These are phyloP conservation scores for Halesus radiatus DNA, from an alignment of 1,140 invertebrate species.

Conservation along the genomic window DNA sequence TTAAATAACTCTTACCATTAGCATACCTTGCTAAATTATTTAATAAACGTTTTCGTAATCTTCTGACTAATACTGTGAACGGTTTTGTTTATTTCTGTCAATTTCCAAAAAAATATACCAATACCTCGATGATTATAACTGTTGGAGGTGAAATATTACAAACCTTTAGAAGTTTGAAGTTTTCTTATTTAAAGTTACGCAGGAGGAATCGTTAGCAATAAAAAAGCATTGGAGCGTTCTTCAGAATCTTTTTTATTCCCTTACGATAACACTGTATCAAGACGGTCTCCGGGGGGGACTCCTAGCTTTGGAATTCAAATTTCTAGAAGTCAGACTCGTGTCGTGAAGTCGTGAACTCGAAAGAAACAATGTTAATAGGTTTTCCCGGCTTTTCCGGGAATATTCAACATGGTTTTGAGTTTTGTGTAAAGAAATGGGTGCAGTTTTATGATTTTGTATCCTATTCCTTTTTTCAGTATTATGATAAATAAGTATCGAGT, in stretches of 20 bases:
- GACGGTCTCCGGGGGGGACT: not conserved
- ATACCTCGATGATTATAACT: not conserved
- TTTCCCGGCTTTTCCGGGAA: no score
- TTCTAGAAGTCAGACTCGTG: not conserved
- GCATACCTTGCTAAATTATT: no score
- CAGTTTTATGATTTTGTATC: no score
- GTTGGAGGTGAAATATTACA: not conserved
- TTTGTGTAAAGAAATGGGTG: no score
- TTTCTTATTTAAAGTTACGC: not conserved
- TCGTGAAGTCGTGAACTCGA: not conserved
- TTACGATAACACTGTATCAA: conserved; percentile 27
- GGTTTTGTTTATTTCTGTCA: not conserved
- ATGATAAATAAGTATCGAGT: no score
- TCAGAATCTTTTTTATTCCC: not conserved
- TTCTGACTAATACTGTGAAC: not conserved
- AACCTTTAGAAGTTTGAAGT: not conserved
- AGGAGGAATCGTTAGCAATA: conserved; percentile 16
- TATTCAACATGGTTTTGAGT: no score
- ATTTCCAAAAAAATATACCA: not conserved
- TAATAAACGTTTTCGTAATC: not conserved
- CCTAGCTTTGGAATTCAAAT: not conserved
- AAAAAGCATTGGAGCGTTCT: not conserved
- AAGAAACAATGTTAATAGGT: not conserved
- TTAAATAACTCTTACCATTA: no score
- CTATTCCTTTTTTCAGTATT: no score